phyloP scores from a whole-genome alignment of 2,113 vertebrate species.

The Himantopus leucocephalus region DNA sequence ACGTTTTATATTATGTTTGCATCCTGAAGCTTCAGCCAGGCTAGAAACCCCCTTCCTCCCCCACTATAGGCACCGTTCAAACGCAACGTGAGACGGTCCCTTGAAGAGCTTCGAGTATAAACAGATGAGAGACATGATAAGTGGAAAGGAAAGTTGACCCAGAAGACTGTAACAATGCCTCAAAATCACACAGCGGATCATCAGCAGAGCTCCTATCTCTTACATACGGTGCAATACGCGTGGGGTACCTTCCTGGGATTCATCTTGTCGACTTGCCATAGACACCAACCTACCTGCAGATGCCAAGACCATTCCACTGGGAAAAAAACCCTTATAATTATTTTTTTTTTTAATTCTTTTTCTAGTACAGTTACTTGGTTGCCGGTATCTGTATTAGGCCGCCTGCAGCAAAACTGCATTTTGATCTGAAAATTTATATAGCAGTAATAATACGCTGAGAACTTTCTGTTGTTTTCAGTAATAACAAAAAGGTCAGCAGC shows the following conservation, averaged over 20 bases:
- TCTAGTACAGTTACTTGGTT: not conserved
- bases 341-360: not conserved
- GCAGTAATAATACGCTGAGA: not conserved
- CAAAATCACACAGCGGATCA: not conserved
- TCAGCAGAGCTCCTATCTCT: not conserved
- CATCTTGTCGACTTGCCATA: not conserved
- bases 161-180: not conserved
- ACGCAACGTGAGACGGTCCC: not conserved
- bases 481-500: not conserved
- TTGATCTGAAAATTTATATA: not conserved
- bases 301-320: not conserved
- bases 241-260: not conserved
- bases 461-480: constrained; percentile 18
- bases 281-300: not conserved
- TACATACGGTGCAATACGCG: fast-evolving
- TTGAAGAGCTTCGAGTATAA: constrained; percentile 15
- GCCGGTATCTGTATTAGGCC: not conserved
- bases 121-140: constrained; percentile 24
- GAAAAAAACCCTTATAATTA: fast-evolving
- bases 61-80: not conserved
- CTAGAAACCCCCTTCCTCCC: constrained; percentile 1
- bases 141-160: not conserved
- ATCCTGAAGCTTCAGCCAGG: constrained; percentile 14
- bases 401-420: not conserved
- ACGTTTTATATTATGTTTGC: not conserved